These are phyloP conservation scores for Acanthurus tractus DNA, from an alignment of 2,797 vertebrate species.

Conservation along the genomic window DNA sequence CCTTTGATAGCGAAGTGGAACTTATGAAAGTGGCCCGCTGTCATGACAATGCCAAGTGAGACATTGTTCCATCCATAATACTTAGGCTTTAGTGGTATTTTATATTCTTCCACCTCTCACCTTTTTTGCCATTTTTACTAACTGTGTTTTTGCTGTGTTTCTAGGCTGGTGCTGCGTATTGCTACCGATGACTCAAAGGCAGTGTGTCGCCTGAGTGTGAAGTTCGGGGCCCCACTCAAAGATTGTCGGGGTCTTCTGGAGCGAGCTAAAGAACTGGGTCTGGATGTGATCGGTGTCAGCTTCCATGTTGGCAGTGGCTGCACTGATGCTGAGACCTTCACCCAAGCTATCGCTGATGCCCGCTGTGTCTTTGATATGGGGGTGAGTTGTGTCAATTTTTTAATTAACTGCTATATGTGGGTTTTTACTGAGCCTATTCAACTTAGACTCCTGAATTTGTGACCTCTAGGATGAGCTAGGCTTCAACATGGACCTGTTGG, in stretches of 20 bases:
- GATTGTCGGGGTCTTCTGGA: conserved; percentile 93
- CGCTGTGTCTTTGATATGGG: conserved; percentile 96
- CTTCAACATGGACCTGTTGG: conserved; percentile 93
- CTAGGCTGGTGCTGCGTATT: conserved; percentile 95
- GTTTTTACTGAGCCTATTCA: not conserved
- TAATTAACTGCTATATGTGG: not conserved
- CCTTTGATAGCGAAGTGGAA: conserved; percentile 97
- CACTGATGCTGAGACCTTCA: conserved; percentile 92
- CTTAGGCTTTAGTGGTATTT: not conserved
- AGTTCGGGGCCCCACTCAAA: conserved; percentile 95
- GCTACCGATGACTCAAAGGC: conserved; percentile 97
- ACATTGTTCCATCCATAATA: not conserved
- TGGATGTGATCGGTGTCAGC: conserved; percentile 95
- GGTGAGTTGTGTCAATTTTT: conserved; percentile 84
- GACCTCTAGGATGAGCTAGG: conserved; percentile 90
- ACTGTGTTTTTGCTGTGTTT: conserved; percentile 4
- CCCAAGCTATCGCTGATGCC: conserved; percentile 94
- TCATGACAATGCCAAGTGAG: conserved; percentile 97
- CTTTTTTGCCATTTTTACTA: not conserved
- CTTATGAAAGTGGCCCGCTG: conserved; percentile 95
- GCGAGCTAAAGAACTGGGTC: conserved; percentile 90
- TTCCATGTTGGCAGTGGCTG: conserved; percentile 98
- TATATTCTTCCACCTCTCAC: not conserved
- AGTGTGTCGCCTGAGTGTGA: conserved; percentile 94
- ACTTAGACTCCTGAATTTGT: not conserved